Evolutionary conservation across 2,113 vertebrate species (phyloP).

Genomic region (Gavia stellata): DNA sequence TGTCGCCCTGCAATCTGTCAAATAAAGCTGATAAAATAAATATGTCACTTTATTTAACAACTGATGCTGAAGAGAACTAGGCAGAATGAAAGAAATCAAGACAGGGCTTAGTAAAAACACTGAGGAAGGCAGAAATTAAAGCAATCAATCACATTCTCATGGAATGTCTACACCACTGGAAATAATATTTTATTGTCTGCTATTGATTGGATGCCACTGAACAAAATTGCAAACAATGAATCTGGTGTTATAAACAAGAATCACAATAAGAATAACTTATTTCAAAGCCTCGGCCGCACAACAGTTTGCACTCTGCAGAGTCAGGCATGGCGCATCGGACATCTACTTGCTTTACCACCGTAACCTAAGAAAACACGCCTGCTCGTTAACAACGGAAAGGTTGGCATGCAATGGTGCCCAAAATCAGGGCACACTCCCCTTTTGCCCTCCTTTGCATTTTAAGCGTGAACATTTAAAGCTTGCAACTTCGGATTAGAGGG

Average conservation of each 20-base stretch:
- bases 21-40: slow-evolving; percentile 72
- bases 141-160: slow-evolving; percentile 67
- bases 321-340: background rate
- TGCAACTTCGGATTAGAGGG: background rate
- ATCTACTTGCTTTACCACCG: background rate
- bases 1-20: slow-evolving; percentile 52
- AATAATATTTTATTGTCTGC: slow-evolving; percentile 73
- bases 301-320: background rate
- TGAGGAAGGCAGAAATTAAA: slow-evolving; percentile 72
- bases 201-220: slow-evolving; percentile 68
- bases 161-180: slow-evolving; percentile 56
- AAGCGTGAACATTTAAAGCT: background rate
- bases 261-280: slow-evolving; percentile 54
- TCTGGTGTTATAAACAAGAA: slow-evolving; percentile 63
- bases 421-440: background rate
- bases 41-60: slow-evolving; percentile 72
- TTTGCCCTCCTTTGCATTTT: background rate
- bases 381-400: background rate
- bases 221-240: slow-evolving; percentile 70
- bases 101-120: slow-evolving; percentile 54
- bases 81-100: slow-evolving; percentile 63
- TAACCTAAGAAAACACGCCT: background rate
- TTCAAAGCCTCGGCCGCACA: background rate
- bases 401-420: fast-evolving
- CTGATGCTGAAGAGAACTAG: slow-evolving; percentile 58